Base-by-base conservation (phyloP, 2,888 invertebrate genomes). In the Pammene fasciana region DNA sequence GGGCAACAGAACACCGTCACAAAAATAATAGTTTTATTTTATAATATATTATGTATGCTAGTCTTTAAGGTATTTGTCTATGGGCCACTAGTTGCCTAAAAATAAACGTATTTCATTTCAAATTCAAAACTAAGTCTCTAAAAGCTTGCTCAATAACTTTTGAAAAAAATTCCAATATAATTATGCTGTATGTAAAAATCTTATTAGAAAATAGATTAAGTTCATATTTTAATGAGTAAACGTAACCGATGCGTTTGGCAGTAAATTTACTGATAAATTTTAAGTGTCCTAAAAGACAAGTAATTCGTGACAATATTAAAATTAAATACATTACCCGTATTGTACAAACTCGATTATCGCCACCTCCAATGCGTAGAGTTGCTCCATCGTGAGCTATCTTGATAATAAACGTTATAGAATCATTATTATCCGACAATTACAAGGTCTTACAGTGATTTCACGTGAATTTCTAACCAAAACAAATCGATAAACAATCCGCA, bases 331-430 rank as follows among this genome's bases (percentile, higher is more conserved):
- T 71, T 80, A 90, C 90, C 88, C 84, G 45, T 87, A 75, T 72
- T 91, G 91, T 7, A 90, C 72, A 26, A 79, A 75, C 75, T 89
- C 82, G 13, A 90, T 90, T 56, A 82, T 81, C 5, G 79, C 71
- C 0, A 91, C 79, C 4, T 90, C 91, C 10, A 89, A 72, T 0
- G 86, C 90, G 80, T 90, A 87, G 0, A 91, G 50, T 54, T 83
- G 85, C 72, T 91, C 90, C 90, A 90, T 90, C 67, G 55, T 79
- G 67, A 50, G 59, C 62, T 18, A 38, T 46, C 34, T 46, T 46
- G 16, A 55, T 36, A n/a, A 36, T n/a, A 54, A 46, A 57, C 34
- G 41, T 64, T 18, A 64, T 7, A n/a, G 10, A 18, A 41, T 46
- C 68, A 56, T 71, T 56, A 70, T 71, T 61, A 70, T 64, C 60